Conservation (phyloP, 2,888 invertebrate genomes). For the Phania funesta region DNA sequence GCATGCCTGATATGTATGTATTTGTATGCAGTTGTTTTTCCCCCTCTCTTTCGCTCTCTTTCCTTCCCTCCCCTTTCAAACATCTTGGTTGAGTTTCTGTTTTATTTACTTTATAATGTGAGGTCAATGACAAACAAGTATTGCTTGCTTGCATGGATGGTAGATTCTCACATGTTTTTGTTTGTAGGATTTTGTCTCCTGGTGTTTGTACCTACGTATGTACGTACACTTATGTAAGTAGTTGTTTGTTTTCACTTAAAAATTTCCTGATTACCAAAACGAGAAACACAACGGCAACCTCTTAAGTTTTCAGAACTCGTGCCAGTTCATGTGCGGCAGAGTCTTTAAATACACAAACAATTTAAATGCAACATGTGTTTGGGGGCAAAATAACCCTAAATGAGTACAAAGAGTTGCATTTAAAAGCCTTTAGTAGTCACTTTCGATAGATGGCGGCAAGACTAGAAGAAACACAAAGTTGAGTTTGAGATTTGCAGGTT, state of each 20-base stretch:
- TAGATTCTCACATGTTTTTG: constrained; percentile 44
- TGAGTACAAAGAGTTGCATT: neutral
- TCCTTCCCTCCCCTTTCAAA: neutral
- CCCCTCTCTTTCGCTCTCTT: too few relatives aligned
- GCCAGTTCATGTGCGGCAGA: constrained; percentile 50
- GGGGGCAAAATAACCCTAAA: constrained; percentile 17
- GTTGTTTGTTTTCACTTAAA: constrained; percentile 27
- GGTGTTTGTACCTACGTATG: neutral
- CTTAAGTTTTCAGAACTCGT: constrained; percentile 58
- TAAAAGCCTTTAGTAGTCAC: neutral
- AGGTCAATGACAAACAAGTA: constrained; percentile 65
- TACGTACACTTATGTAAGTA: too few relatives aligned
- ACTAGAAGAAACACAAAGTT: too few relatives aligned
- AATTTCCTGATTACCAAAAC: constrained; percentile 57
- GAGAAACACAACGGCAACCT: constrained; percentile 34
- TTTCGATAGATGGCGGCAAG: too few relatives aligned
- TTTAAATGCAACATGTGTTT: constrained; percentile 54
- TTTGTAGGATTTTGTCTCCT: constrained; percentile 4
- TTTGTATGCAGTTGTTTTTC: neutral
- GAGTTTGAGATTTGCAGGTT: too few relatives aligned
- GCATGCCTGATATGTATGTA: neutral
- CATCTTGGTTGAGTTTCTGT: constrained; percentile 4
- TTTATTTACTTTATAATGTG: constrained; percentile 48
- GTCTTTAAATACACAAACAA: neutral
- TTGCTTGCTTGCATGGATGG: constrained; percentile 5